These are phyloP conservation scores for Athripsodes cinereus DNA, from an alignment of 2,888 invertebrate genomes.

Conservation along the genomic window DNA sequence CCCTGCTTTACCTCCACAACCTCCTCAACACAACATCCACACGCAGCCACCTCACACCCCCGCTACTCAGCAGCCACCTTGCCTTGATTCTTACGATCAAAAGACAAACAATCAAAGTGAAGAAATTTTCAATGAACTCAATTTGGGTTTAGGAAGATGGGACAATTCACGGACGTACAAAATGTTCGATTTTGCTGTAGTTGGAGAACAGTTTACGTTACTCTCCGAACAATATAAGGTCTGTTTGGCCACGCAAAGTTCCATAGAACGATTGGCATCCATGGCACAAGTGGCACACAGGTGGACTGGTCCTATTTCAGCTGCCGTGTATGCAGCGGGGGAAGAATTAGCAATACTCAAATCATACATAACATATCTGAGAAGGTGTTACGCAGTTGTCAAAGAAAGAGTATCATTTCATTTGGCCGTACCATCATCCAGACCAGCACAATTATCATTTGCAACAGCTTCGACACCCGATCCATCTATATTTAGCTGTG, in stretches of 20 bases:
- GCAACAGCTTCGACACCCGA: constrained; percentile 51
- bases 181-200: constrained; percentile 65
- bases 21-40: constrained; percentile 27
- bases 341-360: constrained; percentile 70
- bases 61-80: constrained; percentile 23
- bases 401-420: constrained; percentile 72
- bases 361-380: constrained; percentile 69
- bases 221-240: constrained; percentile 55
- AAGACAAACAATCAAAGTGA: constrained; percentile 25
- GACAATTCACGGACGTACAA: constrained; percentile 64
- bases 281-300: constrained; percentile 72
- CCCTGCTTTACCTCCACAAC: constrained; percentile 25
- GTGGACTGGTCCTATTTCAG: constrained; percentile 82
- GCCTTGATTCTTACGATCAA: constrained; percentile 24
- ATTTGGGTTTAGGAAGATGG: constrained; percentile 67
- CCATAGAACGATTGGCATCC: constrained; percentile 74
- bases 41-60: constrained; percentile 21
- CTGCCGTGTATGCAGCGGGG: constrained; percentile 73
- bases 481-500: constrained; percentile 52
- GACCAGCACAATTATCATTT: constrained; percentile 55
- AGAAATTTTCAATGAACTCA: constrained; percentile 44
- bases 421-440: constrained; percentile 61
- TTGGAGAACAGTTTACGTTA: constrained; percentile 60
- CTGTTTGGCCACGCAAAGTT: constrained; percentile 80
- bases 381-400: constrained; percentile 66